These are phyloP conservation scores for Porites divaricata DNA, from an alignment of 92 coral and sea anemone genomes.

Conservation along the genomic window DNA sequence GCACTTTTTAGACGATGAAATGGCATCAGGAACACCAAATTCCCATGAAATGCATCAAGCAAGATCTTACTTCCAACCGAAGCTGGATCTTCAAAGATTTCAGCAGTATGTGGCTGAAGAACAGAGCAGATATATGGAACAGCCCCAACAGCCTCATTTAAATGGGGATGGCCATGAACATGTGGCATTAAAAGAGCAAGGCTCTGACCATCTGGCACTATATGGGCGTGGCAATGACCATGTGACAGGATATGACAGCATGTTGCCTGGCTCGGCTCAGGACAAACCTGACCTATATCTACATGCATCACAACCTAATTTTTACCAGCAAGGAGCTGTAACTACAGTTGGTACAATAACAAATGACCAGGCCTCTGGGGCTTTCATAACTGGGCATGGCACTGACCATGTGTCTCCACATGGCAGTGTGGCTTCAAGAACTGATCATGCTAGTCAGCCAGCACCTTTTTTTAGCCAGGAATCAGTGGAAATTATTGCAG, in stretches of 20 bases:
- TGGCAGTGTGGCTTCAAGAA: not conserved
- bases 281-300: not conserved
- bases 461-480: slow-evolving; percentile 54
- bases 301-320: not conserved
- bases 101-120: slow-evolving; percentile 75
- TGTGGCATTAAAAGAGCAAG: not conserved
- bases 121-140: slow-evolving; percentile 32
- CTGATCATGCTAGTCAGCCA: slow-evolving; percentile 23
- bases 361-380: not conserved
- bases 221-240: slow-evolving; percentile 11
- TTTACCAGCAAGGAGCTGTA: slow-evolving; percentile 4
- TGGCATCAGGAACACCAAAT: slow-evolving; percentile 19
- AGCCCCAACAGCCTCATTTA: not conserved
- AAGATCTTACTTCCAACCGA: slow-evolving; percentile 68
- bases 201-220: not conserved
- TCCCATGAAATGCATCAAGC: not conserved
- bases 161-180: slow-evolving; percentile 8
- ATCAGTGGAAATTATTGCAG: slow-evolving; percentile 47
- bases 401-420: not conserved
- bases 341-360: slow-evolving; percentile 4
- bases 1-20: not conserved
- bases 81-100: slow-evolving; percentile 81
- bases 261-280: not conserved
- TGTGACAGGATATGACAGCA: slow-evolving; percentile 2
- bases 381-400: not conserved